A percentile compares a stretch with the other conserved stretches of the same genome.
These are phyloP conservation scores for fruit fly (Drosophila melanogaster) DNA, from an alignment of 1,140 invertebrate species.

Conservation along the genomic window DNA sequence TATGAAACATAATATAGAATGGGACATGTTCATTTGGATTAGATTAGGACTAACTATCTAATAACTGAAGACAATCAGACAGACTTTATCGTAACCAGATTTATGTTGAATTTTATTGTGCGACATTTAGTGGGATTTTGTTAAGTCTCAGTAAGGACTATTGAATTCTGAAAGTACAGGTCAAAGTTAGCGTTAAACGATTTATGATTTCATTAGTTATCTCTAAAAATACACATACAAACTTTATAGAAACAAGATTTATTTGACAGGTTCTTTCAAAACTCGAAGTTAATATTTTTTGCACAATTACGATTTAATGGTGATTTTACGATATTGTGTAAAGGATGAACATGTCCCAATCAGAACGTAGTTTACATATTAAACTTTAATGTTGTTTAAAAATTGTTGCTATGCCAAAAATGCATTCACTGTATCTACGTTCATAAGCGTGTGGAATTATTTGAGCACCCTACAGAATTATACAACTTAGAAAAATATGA, in stretches of 20 bases:
- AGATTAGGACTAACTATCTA: neutral
- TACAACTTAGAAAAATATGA: slow-evolving; percentile 13
- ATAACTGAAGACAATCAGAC: neutral
- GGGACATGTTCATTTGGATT: neutral
- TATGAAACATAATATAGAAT: slow-evolving; percentile 11
- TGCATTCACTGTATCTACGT: slow-evolving; percentile 35
- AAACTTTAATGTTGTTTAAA: slow-evolving; percentile 17
- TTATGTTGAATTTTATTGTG: neutral
- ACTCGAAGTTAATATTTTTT: neutral
- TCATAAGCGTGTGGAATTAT: slow-evolving; percentile 19
- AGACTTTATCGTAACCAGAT: neutral
- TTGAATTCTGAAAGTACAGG: neutral
- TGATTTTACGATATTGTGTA: neutral
- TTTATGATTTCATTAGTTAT: too few relatives aligned
- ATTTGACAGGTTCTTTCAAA: neutral
- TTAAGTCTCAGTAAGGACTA: neutral
- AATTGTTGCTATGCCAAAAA: slow-evolving; percentile 13
- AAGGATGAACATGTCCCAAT: slow-evolving; percentile 22
- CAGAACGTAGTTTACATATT: neutral
- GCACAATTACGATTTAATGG: neutral
- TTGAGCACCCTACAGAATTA: slow-evolving; percentile 13
- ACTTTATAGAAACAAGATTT: too few relatives aligned
- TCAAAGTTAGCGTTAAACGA: too few relatives aligned
- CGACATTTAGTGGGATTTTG: neutral
- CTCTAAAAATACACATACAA: neutral